Base-by-base conservation (phyloP, 1,140 invertebrate species). In the Scaptomyza montana region DNA sequence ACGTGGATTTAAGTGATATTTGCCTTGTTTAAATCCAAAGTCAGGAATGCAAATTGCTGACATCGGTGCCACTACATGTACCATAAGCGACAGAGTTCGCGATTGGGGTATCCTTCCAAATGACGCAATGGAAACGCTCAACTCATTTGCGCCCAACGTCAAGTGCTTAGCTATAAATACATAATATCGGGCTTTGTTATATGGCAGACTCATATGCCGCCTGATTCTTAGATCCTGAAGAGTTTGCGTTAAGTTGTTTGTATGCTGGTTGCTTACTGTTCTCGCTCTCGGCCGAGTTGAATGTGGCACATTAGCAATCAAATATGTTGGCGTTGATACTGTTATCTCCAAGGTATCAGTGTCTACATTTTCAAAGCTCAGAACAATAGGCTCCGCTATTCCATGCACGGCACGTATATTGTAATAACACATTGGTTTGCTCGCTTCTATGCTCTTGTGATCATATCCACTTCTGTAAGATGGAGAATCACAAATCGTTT, bases 391-490 rank as follows among this genome's bases (percentile, higher is more conserved):
- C 45, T 69, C 51, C 12, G 28, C 12, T 0, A n/a, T 10, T 0
- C 59, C 72, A 57, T 57, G 56, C 7, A 51, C 6, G 0, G 30
- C 59, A n/a, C 57, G 59, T 0, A 63, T 30, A 53, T 74, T 74
- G 10, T 53, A 70, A 6, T 6, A 63, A 45, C 57, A 63, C n/a
- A 74, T 21, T 0, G 25, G 28, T 7, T 59, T 70, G 19, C 53
- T 71, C 4, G 36, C 25, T 13, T 28, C 10, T 1, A 16, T 6
- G n/a, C 5, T 13, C 1, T n/a, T 5, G 43, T 41, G 60, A 5
- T 67, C 41, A n/a, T 6, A 0, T 8, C 12, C 51, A 6, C 30
- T 43, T 1, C 10, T 12, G 2, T 13, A 9, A 2, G 28, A 10
- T 19, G 4, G 39, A 6, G 39, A 69, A 28, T 50, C 5, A 9